Conservation (phyloP, 1,140 invertebrate species). For the Drosophila sp. region DNA sequence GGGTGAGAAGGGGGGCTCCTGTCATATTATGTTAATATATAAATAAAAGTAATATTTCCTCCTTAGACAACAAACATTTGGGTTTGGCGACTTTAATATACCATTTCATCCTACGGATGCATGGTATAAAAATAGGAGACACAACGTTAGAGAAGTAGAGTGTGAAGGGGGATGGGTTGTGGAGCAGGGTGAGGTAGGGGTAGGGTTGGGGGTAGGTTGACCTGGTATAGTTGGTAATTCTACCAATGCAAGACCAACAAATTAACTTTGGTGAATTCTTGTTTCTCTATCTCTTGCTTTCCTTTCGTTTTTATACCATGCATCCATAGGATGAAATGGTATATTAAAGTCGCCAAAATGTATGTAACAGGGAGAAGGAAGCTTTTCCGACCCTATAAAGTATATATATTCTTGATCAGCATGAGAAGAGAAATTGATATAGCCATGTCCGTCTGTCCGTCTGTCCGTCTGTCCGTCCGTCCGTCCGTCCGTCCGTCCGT, state of each 20-base stretch:
- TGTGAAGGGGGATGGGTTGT: background rate
- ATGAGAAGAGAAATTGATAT: too few relatives aligned
- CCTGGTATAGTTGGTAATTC: background rate
- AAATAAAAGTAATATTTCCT: constrained; percentile 8
- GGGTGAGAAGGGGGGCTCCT: background rate
- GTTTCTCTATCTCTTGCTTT: background rate
- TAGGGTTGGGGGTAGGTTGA: background rate
- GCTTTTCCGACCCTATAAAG: too few relatives aligned
- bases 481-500: too few relatives aligned
- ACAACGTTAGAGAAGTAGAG: background rate
- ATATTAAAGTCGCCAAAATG: too few relatives aligned
- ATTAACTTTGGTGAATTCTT: constrained; percentile 12
- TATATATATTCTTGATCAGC: too few relatives aligned
- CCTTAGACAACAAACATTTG: background rate
- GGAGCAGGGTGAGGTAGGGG: too few relatives aligned
- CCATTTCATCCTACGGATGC: too few relatives aligned
- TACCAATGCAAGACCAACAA: constrained; percentile 4
- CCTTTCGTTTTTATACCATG: background rate
- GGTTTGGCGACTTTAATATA: background rate
- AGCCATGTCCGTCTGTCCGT: too few relatives aligned
- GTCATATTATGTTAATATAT: constrained; percentile 10
- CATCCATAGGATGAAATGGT: too few relatives aligned
- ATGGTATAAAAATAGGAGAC: background rate
- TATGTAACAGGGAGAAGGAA: too few relatives aligned
- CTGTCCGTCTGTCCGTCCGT: too few relatives aligned